These are phyloP conservation scores for Cygnus buccinator DNA, from an alignment of 2,113 vertebrate genomes.

Conservation along the genomic window DNA sequence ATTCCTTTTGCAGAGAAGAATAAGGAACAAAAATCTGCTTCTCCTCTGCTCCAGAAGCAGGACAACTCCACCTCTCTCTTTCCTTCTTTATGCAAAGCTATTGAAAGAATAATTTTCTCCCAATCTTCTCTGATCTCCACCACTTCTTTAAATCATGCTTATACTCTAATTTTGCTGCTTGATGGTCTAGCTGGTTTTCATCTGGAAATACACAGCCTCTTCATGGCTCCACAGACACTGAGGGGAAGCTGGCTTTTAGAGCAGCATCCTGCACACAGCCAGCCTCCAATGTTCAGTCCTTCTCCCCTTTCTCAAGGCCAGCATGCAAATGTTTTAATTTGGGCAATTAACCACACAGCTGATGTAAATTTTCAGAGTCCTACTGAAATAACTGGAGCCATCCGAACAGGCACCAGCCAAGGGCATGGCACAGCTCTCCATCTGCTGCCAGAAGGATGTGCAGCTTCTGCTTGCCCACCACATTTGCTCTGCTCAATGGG, in stretches of 20 bases:
- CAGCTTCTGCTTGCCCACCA: background rate
- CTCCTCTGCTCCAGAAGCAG: background rate
- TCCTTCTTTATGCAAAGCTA: background rate
- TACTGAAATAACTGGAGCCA: background rate
- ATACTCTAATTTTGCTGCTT: background rate
- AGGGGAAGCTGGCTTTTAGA: background rate
- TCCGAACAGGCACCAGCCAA: background rate
- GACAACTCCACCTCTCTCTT: background rate
- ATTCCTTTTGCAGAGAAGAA: background rate
- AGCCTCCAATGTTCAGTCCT: background rate
- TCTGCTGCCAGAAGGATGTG: background rate
- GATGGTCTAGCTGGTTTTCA: slow-evolving; percentile 43
- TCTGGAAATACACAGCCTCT: background rate
- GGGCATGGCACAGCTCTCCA: background rate
- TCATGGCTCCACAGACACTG: fast-evolving
- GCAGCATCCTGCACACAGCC: background rate
- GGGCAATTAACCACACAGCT: background rate
- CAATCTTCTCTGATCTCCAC: background rate
- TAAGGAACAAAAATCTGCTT: background rate
- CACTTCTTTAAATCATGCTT: background rate
- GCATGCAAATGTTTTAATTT: background rate
- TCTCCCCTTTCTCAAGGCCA: background rate
- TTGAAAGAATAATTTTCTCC: background rate
- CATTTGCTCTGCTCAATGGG: background rate
- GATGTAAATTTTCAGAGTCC: background rate